Evolutionary conservation across 30 jellyfish, hydroid and myxozoan genomes (phyloP).

Genomic region (Hydractinia symbiolongicarpus): DNA sequence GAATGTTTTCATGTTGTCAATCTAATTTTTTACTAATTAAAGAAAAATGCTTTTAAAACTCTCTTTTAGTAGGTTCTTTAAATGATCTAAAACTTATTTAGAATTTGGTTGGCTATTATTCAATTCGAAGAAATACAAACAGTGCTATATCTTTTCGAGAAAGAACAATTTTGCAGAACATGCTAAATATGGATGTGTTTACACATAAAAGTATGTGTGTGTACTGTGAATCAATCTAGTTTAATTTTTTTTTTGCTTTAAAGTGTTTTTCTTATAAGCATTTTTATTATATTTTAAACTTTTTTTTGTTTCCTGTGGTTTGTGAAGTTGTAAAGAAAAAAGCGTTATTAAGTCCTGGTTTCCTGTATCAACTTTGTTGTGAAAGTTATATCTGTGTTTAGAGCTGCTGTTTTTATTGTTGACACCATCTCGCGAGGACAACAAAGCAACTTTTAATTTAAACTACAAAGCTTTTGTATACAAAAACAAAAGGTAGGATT

Average conservation of each 20-base stretch:
- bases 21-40: not conserved
- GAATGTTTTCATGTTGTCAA: not conserved
- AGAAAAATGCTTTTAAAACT: not conserved
- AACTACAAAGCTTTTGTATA: not conserved
- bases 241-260: no score
- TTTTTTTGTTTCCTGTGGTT: no score
- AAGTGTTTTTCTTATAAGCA: no score
- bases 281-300: no score
- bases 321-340: no score
- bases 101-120: not conserved
- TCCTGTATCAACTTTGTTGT: no score
- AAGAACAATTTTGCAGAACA: not conserved
- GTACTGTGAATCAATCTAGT: no score
- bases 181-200: not conserved
- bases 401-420: not conserved
- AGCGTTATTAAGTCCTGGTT: no score
- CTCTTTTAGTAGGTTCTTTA: not conserved
- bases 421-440: not conserved
- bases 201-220: not conserved
- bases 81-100: not conserved
- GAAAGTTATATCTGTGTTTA: not conserved
- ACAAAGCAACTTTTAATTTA: not conserved
- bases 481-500: not conserved
- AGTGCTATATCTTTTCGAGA: not conserved
- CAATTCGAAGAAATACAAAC: constrained; percentile 2